These are phyloP conservation scores for Macropus fuliginosus DNA, from an alignment of 2,797 vertebrate genomes.

Conservation along the genomic window DNA sequence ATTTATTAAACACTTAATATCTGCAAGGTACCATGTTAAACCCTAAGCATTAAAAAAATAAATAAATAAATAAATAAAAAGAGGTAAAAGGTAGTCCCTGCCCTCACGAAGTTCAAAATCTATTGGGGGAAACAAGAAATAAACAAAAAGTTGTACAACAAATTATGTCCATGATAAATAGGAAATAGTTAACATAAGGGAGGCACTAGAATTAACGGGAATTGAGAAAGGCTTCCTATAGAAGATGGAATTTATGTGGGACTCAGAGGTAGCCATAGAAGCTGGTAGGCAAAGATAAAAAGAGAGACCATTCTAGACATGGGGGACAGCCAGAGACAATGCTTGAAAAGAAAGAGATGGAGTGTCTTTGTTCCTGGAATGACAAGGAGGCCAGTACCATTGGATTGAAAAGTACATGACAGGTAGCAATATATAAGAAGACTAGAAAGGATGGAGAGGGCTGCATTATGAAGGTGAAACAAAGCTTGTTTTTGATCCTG, in stretches of 20 bases:
- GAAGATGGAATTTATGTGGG: background rate
- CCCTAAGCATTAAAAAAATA: too few relatives aligned
- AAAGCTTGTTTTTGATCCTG: background rate
- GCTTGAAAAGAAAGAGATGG: background rate
- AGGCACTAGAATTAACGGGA: background rate
- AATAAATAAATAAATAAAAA: too few relatives aligned
- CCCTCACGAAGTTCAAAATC: background rate
- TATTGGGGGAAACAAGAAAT: background rate
- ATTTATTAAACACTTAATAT: too few relatives aligned
- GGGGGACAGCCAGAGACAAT: background rate
- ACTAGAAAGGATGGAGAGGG: background rate
- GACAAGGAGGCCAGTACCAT: background rate
- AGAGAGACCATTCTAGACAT: background rate
- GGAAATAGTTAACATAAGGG: background rate
- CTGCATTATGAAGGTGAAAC: background rate
- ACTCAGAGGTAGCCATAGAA: background rate
- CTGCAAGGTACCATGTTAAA: too few relatives aligned
- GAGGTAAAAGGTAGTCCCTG: too few relatives aligned
- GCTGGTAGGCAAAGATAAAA: background rate
- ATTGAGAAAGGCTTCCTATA: background rate
- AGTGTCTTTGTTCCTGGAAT: background rate
- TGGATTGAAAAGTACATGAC: background rate
- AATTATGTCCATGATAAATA: background rate
- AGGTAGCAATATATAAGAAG: background rate
- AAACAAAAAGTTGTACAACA: background rate